Percentiles rank a stretch among this genome's conserved stretches.
phyloP scores from a whole-genome alignment of 92 coral and sea anemone genomes.

The Parazoanthus swiftii region DNA sequence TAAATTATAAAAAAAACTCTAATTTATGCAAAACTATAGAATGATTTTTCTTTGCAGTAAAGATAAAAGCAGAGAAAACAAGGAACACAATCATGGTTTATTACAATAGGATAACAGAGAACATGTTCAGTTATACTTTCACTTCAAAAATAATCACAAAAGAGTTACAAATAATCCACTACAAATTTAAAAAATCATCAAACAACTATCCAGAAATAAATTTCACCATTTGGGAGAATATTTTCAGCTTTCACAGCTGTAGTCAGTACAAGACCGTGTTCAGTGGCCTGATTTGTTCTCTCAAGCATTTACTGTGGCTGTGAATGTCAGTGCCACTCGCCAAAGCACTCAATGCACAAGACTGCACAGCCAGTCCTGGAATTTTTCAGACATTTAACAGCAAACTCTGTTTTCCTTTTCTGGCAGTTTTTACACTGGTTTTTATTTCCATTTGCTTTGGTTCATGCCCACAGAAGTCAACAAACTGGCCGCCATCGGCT shows the following conservation, averaged over 20 bases:
- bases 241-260: background rate
- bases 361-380: constrained; percentile 30
- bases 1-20: too few relatives aligned
- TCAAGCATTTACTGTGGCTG: background rate
- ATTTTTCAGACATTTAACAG: background rate
- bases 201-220: background rate
- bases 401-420: too few relatives aligned
- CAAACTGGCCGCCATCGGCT: too few relatives aligned
- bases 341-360: constrained; percentile 25
- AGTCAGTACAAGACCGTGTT: background rate
- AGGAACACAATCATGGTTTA: background rate
- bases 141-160: background rate
- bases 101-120: background rate
- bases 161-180: background rate
- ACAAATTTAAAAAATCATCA: background rate
- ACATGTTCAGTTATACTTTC: background rate
- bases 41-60: background rate
- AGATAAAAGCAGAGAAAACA: background rate
- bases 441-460: too few relatives aligned
- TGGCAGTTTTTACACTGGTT: too few relatives aligned
- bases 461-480: too few relatives aligned
- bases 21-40: background rate
- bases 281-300: too few relatives aligned
- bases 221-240: background rate
- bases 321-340: constrained; percentile 21